Percentiles rank a stretch among this genome's conserved stretches.
Evolutionary conservation across 2,888 invertebrate species (phyloP).

Genomic region (Monoplex corrugatus): DNA sequence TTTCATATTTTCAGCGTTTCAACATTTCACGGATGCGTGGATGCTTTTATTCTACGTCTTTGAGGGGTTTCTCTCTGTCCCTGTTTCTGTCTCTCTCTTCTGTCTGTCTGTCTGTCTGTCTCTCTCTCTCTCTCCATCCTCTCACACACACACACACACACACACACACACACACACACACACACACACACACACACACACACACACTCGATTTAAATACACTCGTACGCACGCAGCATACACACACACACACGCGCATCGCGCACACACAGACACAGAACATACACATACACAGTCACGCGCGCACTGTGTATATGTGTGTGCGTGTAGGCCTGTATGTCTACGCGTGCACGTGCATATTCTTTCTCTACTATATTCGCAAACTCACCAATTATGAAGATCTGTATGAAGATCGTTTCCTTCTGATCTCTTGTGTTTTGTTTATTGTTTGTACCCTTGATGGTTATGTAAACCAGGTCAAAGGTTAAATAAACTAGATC

Average conservation of each 20-base stretch:
- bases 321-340: not conserved
- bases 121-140: not conserved
- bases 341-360: not conserved
- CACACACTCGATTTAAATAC: too few species aligned
- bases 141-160: not conserved
- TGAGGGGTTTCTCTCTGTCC: too few species aligned
- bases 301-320: not conserved
- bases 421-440: too few species aligned
- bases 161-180: not conserved
- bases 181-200: slow-evolving; percentile 1
- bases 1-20: too few species aligned
- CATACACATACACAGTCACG: not conserved
- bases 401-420: not conserved
- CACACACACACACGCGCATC: not conserved
- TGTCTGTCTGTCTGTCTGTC: not conserved
- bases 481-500: too few species aligned
- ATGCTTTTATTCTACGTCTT: too few species aligned
- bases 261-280: not conserved
- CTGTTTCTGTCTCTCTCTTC: not conserved
- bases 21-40: too few species aligned
- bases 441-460: not conserved
- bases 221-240: not conserved
- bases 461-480: too few species aligned
- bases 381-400: too few species aligned
- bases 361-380: not conserved